phyloP scores from a whole-genome alignment of 2,888 invertebrate species.

The Platerodrilus igneus region DNA sequence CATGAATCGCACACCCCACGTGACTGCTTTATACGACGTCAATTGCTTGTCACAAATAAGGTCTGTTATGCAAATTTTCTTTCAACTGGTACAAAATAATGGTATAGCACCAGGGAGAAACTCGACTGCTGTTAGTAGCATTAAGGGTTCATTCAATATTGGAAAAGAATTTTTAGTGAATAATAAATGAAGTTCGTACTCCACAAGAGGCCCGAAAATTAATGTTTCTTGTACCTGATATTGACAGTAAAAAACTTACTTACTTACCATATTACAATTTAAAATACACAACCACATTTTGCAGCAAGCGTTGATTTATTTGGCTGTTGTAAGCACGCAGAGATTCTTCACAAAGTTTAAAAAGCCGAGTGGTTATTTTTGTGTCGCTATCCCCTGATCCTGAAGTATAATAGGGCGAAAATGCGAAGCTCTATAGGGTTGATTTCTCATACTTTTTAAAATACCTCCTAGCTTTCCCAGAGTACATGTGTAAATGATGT shows the following conservation, averaged over 20 bases:
- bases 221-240: too few species aligned
- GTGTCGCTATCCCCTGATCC: conserved; percentile 28
- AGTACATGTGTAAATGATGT: conserved; percentile 36
- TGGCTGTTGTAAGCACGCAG: conserved; percentile 13
- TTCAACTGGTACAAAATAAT: conserved; percentile 38
- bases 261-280: too few species aligned
- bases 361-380: conserved; percentile 36
- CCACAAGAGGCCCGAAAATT: too few species aligned
- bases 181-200: too few species aligned
- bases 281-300: too few species aligned
- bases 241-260: too few species aligned
- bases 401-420: conserved; percentile 26
- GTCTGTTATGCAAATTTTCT: conserved; percentile 47
- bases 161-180: too few species aligned
- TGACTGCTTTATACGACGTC: conserved; percentile 48
- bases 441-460: conserved; percentile 38
- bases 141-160: too few species aligned
- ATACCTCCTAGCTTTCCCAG: conserved; percentile 22
- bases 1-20: conserved; percentile 47
- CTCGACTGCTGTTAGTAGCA: conserved; percentile 26
- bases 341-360: conserved; percentile 16
- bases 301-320: too few species aligned
- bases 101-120: too few species aligned
- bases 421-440: conserved; percentile 33
- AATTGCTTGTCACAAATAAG: conserved; percentile 51